Conservation (phyloP, 2,888 invertebrate species). For the Branchipolynoe longqiensis region DNA sequence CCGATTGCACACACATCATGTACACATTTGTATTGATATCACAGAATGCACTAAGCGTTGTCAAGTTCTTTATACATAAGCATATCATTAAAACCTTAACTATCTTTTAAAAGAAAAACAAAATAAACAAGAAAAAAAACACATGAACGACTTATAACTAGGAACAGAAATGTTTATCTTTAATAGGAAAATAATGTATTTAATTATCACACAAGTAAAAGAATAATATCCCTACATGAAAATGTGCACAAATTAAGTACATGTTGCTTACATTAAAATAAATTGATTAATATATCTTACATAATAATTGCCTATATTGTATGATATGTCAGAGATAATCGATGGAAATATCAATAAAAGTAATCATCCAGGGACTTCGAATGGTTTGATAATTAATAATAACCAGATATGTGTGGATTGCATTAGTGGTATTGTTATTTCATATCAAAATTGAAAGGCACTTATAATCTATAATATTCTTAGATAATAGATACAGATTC, state of each 20-base stretch:
- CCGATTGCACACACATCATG: slow-evolving; percentile 21
- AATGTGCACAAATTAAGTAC: slow-evolving; percentile 5
- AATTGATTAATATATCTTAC: background rate
- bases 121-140: background rate
- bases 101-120: background rate
- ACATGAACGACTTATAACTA: slow-evolving; percentile 1
- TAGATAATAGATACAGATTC: background rate
- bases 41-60: slow-evolving; percentile 30
- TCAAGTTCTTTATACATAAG: background rate
- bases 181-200: background rate
- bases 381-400: background rate
- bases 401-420: background rate
- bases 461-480: background rate
- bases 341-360: too few species aligned
- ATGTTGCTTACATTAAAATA: background rate
- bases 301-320: too few species aligned
- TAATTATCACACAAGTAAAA: background rate
- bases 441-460: slow-evolving; percentile 14
- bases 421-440: background rate
- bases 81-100: background rate
- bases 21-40: background rate
- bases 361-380: background rate
- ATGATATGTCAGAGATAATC: too few species aligned
- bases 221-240: background rate
- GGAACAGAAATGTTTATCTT: background rate